Base-by-base conservation (phyloP, 2,888 invertebrate genomes). In the Drosophila robusta region DNA sequence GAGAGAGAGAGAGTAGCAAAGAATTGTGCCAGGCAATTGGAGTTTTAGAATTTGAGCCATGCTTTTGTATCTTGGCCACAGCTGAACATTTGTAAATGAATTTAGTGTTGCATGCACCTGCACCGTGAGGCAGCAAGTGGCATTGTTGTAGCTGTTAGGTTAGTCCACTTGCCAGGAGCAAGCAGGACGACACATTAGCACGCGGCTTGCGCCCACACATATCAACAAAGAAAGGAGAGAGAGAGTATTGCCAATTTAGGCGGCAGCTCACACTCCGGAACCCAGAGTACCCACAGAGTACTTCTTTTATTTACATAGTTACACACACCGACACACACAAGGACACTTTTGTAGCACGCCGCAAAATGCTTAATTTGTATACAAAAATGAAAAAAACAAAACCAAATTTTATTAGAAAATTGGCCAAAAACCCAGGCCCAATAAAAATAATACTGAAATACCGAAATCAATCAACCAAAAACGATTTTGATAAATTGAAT, bases 51-150 rank as follows among this genome's bases (percentile, higher is more conserved):
- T 49, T 71, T 57, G 70, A 38, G 75, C 61, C 74, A 75, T 51
- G 50, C 36, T 65, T 62, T 74, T 55, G 65, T 62, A 62, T 26
- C 54, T 58, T 75, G 84, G 78, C 70, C 63, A 66, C 64, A 80
- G 81, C 82, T 81, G 80, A 80, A 77, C 52, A 82, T 83, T 83
- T 83, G 82, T 83, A 83, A 71, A 83, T 86, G 75, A 83, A 83
- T 73, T 83, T 83, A 83, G 70, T 73, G 71, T 73, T 82, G 75
- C 69, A 72, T 58, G 75, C 75, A 63, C 61, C 69, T 52, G 81
- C 85, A 71, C 61, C 41, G 34, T 47, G 49, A 44, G 47, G 63
- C 52, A 70, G 56, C 62, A 65, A 66, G 36, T 63, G 58, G 58
- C 42, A 63, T 75, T 66, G 55, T 67, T 63, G 75, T 54, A 70